These are phyloP conservation scores for Spodoptera litura DNA, from an alignment of 1,140 invertebrate species.

Conservation along the genomic window DNA sequence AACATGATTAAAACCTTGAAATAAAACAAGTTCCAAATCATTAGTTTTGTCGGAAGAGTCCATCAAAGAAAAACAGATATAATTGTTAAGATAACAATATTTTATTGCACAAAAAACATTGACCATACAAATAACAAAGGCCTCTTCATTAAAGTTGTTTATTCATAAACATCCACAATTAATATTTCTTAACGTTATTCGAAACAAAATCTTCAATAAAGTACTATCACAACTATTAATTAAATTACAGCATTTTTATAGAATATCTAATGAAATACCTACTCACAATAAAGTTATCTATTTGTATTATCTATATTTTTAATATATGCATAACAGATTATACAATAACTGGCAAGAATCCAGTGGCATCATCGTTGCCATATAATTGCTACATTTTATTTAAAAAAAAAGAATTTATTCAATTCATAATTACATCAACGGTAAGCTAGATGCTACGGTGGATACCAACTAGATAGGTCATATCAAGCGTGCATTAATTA, in stretches of 20 bases:
- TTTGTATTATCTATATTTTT: slow-evolving; percentile 32
- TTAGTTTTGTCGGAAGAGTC: slow-evolving; percentile 10
- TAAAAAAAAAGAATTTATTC: slow-evolving; percentile 6
- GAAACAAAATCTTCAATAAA: slow-evolving; percentile 11
- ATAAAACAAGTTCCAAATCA: slow-evolving; percentile 32
- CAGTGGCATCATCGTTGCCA: slow-evolving; percentile 7
- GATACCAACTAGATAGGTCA: slow-evolving; percentile 6
- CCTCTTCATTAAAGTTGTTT: neutral
- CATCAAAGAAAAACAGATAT: slow-evolving; percentile 31
- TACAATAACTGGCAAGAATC: slow-evolving; percentile 30
- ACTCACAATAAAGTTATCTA: slow-evolving; percentile 23
- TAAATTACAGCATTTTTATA: neutral
- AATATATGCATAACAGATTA: slow-evolving; percentile 29
- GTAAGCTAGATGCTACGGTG: neutral
- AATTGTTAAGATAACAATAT: slow-evolving; percentile 39
- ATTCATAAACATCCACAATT: neutral
- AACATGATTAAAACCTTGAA: too few species aligned
- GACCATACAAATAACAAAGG: slow-evolving; percentile 17
- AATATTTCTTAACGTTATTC: neutral
- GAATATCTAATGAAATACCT: slow-evolving; percentile 20
- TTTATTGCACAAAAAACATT: slow-evolving; percentile 19
- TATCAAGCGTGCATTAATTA: slow-evolving; percentile 4
- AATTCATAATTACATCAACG: slow-evolving; percentile 15
- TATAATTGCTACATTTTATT: slow-evolving; percentile 18
- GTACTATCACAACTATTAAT: neutral